Evolutionary conservation across 2,113 vertebrate genomes (phyloP).

Genomic region (Balaeniceps rex): DNA sequence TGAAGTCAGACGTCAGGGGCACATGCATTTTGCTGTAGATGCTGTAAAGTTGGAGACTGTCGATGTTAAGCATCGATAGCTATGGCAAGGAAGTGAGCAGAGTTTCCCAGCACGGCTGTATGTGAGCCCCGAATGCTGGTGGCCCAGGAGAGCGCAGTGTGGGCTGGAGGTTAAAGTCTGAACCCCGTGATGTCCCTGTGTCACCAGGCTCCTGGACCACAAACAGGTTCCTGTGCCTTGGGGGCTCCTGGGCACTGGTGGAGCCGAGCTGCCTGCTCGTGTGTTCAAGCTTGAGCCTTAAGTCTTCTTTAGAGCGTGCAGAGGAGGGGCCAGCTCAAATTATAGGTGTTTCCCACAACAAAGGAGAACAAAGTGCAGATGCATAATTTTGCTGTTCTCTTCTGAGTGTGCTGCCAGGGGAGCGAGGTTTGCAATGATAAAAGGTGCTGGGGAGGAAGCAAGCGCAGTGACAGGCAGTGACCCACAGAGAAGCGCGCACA

Average conservation of each 20-base stretch:
- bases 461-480: background rate
- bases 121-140: background rate
- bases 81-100: background rate
- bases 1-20: background rate
- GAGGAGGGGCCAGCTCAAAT: background rate
- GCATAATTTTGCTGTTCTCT: background rate
- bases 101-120: background rate
- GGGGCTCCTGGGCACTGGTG: background rate
- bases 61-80: background rate
- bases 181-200: fast-evolving
- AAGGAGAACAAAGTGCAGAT: background rate
- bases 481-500: background rate
- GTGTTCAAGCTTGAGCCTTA: background rate
- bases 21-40: background rate
- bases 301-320: background rate
- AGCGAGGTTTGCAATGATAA: background rate
- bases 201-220: background rate
- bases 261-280: background rate
- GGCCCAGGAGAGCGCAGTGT: background rate
- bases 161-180: background rate
- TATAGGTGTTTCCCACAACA: background rate
- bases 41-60: background rate
- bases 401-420: background rate
- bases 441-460: background rate
- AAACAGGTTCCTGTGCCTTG: background rate